Percentiles rank a stretch among this genome's conserved stretches.
Evolutionary conservation across 2,113 vertebrate genomes (phyloP).

Genomic region (human): GRCh38 chr4:55468501-55469000

Average conservation of each 20-base stretch:
- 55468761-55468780: not conserved
- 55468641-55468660: not conserved
- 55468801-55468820: not conserved
- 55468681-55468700: not conserved
- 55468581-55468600: not conserved
- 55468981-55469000: not conserved
- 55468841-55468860: not conserved
- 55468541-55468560: not conserved
- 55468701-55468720: not conserved
- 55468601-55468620: not conserved
- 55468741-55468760: not conserved
- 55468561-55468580: not conserved
- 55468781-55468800: not conserved
- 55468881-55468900: not conserved
- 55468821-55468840: not conserved
- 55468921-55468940: not conserved
- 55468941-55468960: not conserved
- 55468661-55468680: slow-evolving; percentile 37
- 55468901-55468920: not conserved
- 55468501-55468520: not conserved
- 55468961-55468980: not conserved
- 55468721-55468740: not conserved
- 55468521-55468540: not conserved
- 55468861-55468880: not conserved
- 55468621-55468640: slow-evolving; percentile 47